phyloP scores from a whole-genome alignment of 2,113 vertebrate species.

The Clarias gariepinus region DNA sequence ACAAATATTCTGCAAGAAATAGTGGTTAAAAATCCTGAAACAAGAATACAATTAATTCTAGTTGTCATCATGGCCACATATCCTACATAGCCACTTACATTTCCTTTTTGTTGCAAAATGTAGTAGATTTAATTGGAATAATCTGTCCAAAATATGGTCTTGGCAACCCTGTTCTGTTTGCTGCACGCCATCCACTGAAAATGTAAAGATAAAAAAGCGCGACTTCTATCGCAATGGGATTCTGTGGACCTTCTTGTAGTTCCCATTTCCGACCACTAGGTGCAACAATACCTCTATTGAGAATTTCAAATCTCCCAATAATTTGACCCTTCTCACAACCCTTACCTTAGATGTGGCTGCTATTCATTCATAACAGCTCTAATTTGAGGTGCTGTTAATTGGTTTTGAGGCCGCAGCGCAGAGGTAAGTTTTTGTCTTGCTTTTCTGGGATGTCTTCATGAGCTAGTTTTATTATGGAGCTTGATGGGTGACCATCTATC shows the following conservation, averaged over 20 bases:
- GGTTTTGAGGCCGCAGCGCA: no score
- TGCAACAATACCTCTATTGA: background rate
- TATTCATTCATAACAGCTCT: no score
- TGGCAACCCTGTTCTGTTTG: background rate
- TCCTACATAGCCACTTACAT: background rate
- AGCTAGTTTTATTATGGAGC: no score
- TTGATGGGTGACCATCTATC: no score
- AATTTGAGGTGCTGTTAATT: no score
- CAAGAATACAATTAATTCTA: background rate
- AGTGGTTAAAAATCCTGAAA: background rate
- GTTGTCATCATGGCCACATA: background rate
- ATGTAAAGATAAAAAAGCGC: background rate
- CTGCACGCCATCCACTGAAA: background rate
- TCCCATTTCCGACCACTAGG: background rate
- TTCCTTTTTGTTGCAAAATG: background rate
- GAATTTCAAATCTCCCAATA: background rate
- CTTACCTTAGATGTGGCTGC: no score
- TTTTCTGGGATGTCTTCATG: no score
- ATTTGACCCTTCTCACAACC: no score
- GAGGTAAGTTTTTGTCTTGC: no score
- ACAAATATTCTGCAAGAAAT: background rate
- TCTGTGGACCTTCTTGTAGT: background rate
- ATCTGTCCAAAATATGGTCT: background rate
- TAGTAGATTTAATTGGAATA: background rate
- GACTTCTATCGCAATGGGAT: background rate